A percentile compares a stretch with the other conserved stretches of the same genome.
phyloP scores from a whole-genome alignment of 1,140 invertebrate genomes.

The Bombus soroeensis region DNA sequence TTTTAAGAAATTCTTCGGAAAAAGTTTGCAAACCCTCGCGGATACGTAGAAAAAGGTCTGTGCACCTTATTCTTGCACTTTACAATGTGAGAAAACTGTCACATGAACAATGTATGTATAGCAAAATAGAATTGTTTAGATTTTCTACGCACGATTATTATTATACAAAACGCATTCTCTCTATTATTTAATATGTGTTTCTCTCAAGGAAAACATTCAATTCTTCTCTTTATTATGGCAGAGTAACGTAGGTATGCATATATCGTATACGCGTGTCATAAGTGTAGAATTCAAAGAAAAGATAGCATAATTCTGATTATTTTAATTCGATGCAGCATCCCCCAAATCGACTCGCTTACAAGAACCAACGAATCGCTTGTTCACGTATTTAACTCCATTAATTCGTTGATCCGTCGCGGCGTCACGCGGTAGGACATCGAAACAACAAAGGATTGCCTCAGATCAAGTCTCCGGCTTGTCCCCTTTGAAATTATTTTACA shows the following conservation, averaged over 20 bases:
- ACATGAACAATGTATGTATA: conserved; percentile 8
- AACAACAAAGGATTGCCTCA: conserved; percentile 20
- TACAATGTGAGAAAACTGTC: conserved; percentile 40
- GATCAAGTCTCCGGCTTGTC: conserved; percentile 8
- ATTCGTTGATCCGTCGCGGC: not conserved
- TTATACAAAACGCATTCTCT: not conserved
- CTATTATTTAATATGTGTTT: not conserved
- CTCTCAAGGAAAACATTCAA: not conserved
- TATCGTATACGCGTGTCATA: no score
- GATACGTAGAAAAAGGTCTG: conserved; percentile 38
- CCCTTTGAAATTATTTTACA: conserved; percentile 28
- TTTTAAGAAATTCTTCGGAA: conserved; percentile 54
- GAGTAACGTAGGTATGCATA: not conserved
- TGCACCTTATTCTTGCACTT: conserved; percentile 27
- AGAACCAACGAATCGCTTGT: conserved; percentile 12
- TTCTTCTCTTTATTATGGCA: not conserved
- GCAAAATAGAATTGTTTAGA: conserved; percentile 5
- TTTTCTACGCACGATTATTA: not conserved
- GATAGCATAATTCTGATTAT: not conserved
- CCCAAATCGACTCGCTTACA: not conserved
- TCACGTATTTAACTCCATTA: conserved; percentile 29
- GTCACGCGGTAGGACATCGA: not conserved
- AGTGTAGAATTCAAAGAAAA: not conserved
- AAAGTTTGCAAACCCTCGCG: conserved; percentile 49
- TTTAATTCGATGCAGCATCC: not conserved